Conservation (phyloP, 2,797 vertebrate species). For the Coracias cyanogaster region DNA sequence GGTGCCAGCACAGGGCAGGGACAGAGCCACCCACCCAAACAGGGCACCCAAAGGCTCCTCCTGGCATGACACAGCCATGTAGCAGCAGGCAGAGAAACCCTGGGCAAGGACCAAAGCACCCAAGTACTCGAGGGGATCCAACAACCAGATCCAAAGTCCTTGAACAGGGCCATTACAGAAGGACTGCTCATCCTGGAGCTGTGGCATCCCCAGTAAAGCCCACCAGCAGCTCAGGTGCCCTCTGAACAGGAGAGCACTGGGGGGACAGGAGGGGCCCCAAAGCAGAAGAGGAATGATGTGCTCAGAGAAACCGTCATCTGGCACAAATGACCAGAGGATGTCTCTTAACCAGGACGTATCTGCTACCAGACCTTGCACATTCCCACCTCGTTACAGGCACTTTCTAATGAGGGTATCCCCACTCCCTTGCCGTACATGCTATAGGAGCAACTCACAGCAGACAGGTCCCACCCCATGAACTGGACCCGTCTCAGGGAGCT, state of each 20-base stretch:
- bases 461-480: background rate
- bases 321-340: fast-evolving
- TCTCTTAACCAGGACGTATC: background rate
- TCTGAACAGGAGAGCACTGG: background rate
- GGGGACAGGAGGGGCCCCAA: background rate
- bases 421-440: fast-evolving
- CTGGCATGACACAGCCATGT: fast-evolving
- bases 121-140: background rate
- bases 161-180: fast-evolving
- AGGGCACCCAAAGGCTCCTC: background rate
- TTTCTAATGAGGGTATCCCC: background rate
- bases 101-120: background rate
- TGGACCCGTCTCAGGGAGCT: background rate
- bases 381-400: background rate
- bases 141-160: background rate
- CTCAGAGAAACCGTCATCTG: background rate
- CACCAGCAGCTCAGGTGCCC: background rate
- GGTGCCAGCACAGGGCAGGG: background rate
- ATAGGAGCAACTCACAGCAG: background rate
- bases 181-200: background rate
- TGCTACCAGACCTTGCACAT: background rate
- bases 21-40: fast-evolving
- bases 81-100: background rate
- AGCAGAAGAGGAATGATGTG: background rate
- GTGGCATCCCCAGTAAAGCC: background rate